Evolutionary conservation across 2,113 vertebrate genomes (phyloP).

Genomic region (Prolemur simus): DNA sequence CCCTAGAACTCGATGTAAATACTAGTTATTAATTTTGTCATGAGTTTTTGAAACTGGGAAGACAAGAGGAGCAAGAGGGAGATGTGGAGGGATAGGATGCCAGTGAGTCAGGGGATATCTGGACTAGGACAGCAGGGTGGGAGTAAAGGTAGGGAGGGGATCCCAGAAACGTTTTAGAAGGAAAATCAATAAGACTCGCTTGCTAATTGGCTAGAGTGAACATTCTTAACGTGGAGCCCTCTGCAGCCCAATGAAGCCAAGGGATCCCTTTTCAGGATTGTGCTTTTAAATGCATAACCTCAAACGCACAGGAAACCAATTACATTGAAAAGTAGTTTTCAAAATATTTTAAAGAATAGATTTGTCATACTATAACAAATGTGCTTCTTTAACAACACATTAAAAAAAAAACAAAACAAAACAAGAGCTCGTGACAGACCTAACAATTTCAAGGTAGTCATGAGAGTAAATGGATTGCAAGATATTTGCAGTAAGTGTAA

Average conservation of each 20-base stretch:
- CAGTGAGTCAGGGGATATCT: not conserved
- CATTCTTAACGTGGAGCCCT: not conserved
- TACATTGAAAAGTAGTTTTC: not conserved
- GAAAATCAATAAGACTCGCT: not conserved
- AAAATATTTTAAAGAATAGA: not conserved
- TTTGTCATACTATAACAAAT: not conserved
- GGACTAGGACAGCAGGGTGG: not conserved
- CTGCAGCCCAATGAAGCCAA: not conserved
- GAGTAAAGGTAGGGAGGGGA: not conserved
- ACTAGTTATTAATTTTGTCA: not conserved
- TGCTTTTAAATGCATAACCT: not conserved
- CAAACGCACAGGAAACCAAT: not conserved
- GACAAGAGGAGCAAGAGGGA: not conserved
- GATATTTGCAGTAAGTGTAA: not conserved
- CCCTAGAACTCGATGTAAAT: not conserved
- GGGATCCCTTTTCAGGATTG: not conserved
- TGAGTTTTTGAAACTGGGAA: not conserved
- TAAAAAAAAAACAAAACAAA: not conserved
- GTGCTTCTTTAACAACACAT: not conserved
- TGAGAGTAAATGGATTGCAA: not conserved
- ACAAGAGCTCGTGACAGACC: not conserved
- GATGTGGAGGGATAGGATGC: not conserved
- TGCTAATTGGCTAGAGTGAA: not conserved
- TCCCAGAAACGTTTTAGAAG: not conserved
- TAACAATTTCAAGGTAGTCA: not conserved